Conservation (phyloP, 2,113 vertebrate species). For the Potamarius usumacintae region DNA sequence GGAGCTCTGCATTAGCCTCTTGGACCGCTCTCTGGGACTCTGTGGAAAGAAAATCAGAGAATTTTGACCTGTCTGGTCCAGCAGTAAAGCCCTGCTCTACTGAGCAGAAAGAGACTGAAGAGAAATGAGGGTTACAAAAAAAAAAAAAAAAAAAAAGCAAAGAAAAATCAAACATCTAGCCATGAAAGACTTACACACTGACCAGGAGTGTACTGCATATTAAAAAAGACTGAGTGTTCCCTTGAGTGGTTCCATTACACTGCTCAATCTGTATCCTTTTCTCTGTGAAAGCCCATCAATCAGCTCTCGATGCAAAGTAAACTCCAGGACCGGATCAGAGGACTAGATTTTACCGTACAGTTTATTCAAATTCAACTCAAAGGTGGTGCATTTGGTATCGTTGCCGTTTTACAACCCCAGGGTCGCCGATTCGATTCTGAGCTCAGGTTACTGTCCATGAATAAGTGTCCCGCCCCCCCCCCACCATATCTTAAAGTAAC, state of each 20-base stretch:
- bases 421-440: background rate
- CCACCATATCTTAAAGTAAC: too few species aligned
- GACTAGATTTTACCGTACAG: background rate
- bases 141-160: background rate
- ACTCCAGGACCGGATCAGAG: background rate
- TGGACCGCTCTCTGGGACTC: background rate
- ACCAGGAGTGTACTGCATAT: background rate
- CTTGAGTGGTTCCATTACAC: constrained; percentile 2
- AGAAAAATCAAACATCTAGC: background rate
- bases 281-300: background rate
- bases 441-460: background rate
- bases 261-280: constrained; percentile 6
- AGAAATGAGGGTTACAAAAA: constrained; percentile 1
- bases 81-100: constrained; percentile 4
- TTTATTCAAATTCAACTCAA: background rate
- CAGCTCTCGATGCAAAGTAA: background rate
- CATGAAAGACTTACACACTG: background rate
- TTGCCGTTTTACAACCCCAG: background rate
- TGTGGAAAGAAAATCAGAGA: constrained; percentile 36
- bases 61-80: constrained; percentile 26
- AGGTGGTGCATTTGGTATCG: background rate
- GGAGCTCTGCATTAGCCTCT: background rate
- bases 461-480: too few species aligned
- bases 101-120: constrained; percentile 18
- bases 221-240: background rate